Evolutionary conservation across 2,888 invertebrate genomes (phyloP).

Genomic region (Dolomedes plantarius): DNA sequence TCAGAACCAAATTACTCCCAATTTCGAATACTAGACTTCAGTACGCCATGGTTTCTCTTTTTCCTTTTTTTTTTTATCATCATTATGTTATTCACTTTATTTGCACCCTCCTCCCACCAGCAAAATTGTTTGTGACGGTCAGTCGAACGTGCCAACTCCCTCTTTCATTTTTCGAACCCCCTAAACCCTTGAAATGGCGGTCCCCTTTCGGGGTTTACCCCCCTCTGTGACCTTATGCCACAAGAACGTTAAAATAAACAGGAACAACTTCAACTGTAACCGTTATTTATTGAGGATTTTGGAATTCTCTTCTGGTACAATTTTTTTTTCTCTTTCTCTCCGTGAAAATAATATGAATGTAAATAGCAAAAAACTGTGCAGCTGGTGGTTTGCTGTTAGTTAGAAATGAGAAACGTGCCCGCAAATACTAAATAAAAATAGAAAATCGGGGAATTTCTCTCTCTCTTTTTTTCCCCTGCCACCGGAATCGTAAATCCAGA

Average conservation of each 20-base stretch:
- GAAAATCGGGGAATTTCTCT: neutral
- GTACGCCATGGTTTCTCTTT: slow-evolving; percentile 20
- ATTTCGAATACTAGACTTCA: slow-evolving; percentile 55
- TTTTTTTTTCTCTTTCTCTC: neutral
- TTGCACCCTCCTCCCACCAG: slow-evolving; percentile 31
- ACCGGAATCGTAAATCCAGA: slow-evolving; percentile 49
- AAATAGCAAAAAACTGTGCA: slow-evolving; percentile 16
- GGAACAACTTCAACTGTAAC: slow-evolving; percentile 52
- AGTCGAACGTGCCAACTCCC: slow-evolving; percentile 41
- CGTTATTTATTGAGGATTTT: slow-evolving; percentile 61
- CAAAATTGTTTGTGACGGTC: slow-evolving; percentile 67
- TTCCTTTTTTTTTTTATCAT: slow-evolving; percentile 43
- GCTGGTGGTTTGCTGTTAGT: slow-evolving; percentile 14
- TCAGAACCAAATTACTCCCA: slow-evolving; percentile 57
- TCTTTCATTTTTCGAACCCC: slow-evolving; percentile 20
- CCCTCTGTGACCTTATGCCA: slow-evolving; percentile 58
- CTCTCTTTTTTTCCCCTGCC: neutral
- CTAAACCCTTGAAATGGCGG: slow-evolving; percentile 7
- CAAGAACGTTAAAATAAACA: slow-evolving; percentile 67
- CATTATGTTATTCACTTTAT: slow-evolving; percentile 64
- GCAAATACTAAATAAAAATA: slow-evolving; percentile 32
- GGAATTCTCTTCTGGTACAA: slow-evolving; percentile 5
- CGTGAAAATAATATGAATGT: slow-evolving; percentile 21
- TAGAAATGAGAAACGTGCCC: slow-evolving; percentile 19
- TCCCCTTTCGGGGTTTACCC: slow-evolving; percentile 5